Conservation (phyloP, 2,888 invertebrate genomes). For the Sarcophaga variegata region DNA sequence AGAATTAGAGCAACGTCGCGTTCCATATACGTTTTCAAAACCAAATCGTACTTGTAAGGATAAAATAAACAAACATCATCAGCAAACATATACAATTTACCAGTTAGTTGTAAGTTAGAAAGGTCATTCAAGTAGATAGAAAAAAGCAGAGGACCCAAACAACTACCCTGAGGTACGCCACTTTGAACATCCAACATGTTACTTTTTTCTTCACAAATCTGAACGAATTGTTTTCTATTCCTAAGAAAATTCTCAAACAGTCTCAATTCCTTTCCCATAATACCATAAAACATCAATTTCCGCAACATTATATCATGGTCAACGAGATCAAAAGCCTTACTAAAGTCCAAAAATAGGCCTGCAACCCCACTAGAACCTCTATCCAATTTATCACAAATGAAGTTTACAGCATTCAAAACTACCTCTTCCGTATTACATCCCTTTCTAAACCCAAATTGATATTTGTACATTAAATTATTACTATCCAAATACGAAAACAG, state of each 20-base stretch:
- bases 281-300: slow-evolving; percentile 5
- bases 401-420: slow-evolving; percentile 5
- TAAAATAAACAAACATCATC: slow-evolving; percentile 10
- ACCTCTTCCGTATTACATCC: background rate
- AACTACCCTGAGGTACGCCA: slow-evolving; percentile 2
- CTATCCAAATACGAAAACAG: background rate
- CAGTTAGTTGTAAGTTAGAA: slow-evolving; percentile 2
- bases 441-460: background rate
- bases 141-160: slow-evolving; percentile 16
- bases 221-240: background rate
- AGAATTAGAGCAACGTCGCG: background rate
- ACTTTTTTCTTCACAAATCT: background rate
- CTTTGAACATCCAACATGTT: background rate
- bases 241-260: too few relatives aligned
- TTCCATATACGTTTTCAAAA: slow-evolving; percentile 14
- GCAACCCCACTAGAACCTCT: background rate
- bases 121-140: slow-evolving; percentile 5
- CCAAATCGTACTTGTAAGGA: slow-evolving; percentile 3
- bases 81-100: background rate
- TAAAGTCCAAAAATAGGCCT: slow-evolving; percentile 20
- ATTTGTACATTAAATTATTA: background rate
- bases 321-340: slow-evolving; percentile 26
- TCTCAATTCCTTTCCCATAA: background rate
- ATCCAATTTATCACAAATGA: slow-evolving; percentile 1
- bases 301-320: slow-evolving; percentile 3